Evolutionary conservation across 1,140 invertebrate species (phyloP).

Genomic region (Oncopeltus fasciatus): DNA sequence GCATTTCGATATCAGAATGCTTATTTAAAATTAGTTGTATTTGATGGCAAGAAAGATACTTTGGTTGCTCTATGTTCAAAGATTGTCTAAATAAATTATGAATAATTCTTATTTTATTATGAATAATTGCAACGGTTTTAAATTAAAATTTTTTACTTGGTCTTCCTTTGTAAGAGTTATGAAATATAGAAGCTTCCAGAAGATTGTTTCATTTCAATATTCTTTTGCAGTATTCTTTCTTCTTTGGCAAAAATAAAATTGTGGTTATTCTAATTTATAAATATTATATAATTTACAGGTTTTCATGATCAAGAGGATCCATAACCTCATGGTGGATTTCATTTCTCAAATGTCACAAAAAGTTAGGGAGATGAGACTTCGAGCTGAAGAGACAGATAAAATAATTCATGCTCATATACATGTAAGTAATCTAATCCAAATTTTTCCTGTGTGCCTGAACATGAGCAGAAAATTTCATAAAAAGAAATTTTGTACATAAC

Average conservation of each 20-base stretch:
- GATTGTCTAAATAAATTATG: too few relatives aligned
- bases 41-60: too few relatives aligned
- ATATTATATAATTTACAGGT: slow-evolving; percentile 30
- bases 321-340: slow-evolving; percentile 79
- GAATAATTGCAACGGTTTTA: too few relatives aligned
- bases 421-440: slow-evolving; percentile 20
- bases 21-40: too few relatives aligned
- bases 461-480: not conserved
- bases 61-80: too few relatives aligned
- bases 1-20: too few relatives aligned
- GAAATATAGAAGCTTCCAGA: too few relatives aligned
- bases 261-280: not conserved
- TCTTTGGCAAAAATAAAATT: not conserved
- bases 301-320: slow-evolving; percentile 71
- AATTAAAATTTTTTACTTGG: too few relatives aligned
- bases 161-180: too few relatives aligned
- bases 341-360: slow-evolving; percentile 86
- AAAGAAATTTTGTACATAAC: not conserved
- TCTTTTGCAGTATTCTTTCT: not conserved
- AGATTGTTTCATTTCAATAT: too few relatives aligned
- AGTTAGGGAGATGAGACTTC: slow-evolving; percentile 62
- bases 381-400: slow-evolving; percentile 77
- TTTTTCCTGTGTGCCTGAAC: not conserved
- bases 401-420: slow-evolving; percentile 63
- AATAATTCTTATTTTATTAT: too few relatives aligned